Conservation (phyloP, 2,113 vertebrate species). For the Oreochromis aureus region DNA sequence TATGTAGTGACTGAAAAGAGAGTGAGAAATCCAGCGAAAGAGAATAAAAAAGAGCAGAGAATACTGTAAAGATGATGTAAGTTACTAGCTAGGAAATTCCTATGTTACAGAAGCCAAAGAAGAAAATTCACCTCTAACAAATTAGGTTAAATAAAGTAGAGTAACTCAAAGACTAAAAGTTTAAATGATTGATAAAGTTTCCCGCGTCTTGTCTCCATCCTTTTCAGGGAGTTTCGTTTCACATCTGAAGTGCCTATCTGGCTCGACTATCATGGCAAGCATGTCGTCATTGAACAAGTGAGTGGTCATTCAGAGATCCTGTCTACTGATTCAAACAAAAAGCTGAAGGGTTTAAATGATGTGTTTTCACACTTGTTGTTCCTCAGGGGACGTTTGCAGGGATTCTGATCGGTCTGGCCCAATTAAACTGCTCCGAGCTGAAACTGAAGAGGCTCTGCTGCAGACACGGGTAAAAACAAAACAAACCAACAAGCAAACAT, state of each 20-base stretch:
- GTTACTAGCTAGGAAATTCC: neutral
- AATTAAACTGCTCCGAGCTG: slow-evolving; percentile 89
- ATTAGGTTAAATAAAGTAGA: neutral
- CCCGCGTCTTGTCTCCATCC: neutral
- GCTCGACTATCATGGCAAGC: slow-evolving; percentile 91
- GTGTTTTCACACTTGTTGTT: neutral
- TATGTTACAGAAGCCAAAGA: neutral
- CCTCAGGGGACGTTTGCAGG: slow-evolving; percentile 87
- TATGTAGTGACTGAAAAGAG: slow-evolving; percentile 8
- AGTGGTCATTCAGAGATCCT: neutral
- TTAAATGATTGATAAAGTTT: neutral
- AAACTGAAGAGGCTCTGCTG: slow-evolving; percentile 90
- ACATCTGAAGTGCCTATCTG: slow-evolving; percentile 91
- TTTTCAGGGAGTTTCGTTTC: slow-evolving; percentile 86
- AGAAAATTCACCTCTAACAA: neutral
- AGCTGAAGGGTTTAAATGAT: neutral
- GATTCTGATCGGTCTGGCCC: slow-evolving; percentile 88
- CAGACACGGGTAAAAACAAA: slow-evolving; percentile 77
- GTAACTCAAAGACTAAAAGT: neutral
- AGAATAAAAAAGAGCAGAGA: neutral
- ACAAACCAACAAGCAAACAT: neutral
- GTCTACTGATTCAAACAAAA: neutral
- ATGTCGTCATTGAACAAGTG: slow-evolving; percentile 87
- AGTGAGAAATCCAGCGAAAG: neutral
- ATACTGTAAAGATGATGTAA: neutral